Conservation (phyloP, 2,797 vertebrate genomes). For the Denticeps clupeoides region DNA sequence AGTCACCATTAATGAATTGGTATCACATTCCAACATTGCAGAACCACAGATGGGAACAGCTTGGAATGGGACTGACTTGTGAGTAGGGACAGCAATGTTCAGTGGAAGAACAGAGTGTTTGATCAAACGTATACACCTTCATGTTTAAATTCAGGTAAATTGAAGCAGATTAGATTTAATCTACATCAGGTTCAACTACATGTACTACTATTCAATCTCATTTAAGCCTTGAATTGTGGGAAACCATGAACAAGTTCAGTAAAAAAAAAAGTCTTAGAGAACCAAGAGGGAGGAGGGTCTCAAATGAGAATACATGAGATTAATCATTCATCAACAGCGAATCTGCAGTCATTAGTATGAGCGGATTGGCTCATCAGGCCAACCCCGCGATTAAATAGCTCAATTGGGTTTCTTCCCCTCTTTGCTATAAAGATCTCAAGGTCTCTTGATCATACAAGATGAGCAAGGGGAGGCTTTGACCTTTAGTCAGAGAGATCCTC, state of each 20-base stretch:
- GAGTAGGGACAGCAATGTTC: no score
- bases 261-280: no score
- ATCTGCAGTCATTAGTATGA: constrained; percentile 34
- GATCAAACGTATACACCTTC: no score
- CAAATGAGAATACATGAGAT: constrained; percentile 26
- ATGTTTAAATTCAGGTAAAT: no score
- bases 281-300: constrained; percentile 24
- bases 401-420: constrained; percentile 19
- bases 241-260: no score
- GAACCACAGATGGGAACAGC: no score
- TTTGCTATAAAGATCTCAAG: constrained; percentile 13
- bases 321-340: constrained; percentile 34
- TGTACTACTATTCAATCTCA: constrained; percentile 19
- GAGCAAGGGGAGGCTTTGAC: constrained; percentile 10
- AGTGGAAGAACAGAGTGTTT: no score
- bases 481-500: constrained; percentile 3
- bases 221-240: constrained; percentile 17
- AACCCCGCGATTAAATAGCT: constrained; percentile 22
- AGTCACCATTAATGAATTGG: no score
- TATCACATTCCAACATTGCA: no score
- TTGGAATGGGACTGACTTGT: no score
- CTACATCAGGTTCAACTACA: constrained; percentile 11
- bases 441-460: constrained; percentile 8
- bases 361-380: constrained; percentile 28
- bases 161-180: no score